Percentiles rank a stretch among this genome's conserved stretches.
Evolutionary conservation across 1,140 invertebrate genomes (phyloP).

Genomic region (Atta cephalotes): DNA sequence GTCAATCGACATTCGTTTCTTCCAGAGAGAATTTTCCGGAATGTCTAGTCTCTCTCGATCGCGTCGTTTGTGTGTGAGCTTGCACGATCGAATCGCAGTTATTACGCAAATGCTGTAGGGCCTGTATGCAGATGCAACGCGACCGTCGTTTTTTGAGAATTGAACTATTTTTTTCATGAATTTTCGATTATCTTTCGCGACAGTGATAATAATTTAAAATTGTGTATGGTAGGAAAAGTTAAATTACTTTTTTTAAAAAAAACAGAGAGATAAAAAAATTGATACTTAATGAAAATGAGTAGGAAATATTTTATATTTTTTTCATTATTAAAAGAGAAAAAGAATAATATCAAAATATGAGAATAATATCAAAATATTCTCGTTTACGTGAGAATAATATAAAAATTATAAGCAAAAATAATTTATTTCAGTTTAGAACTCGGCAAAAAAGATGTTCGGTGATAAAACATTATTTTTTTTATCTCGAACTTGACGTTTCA

Average conservation of each 20-base stretch:
- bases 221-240: background rate
- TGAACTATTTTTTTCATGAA: background rate
- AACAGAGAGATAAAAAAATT: background rate
- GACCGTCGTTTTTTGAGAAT: background rate
- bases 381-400: constrained; percentile 5
- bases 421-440: background rate
- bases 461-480: background rate
- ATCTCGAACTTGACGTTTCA: constrained; percentile 21
- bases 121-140: background rate
- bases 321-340: background rate
- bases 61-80: constrained; percentile 12
- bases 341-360: background rate
- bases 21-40: constrained; percentile 18
- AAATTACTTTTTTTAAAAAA: background rate
- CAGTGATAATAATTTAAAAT: background rate
- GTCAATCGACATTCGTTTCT: constrained; percentile 7
- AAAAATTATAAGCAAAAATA: background rate
- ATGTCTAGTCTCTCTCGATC: background rate
- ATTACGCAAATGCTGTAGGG: background rate
- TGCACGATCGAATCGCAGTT: background rate
- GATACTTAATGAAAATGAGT: background rate
- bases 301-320: background rate
- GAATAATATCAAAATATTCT: background rate
- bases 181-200: background rate
- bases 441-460: background rate